Percentiles rank a stretch among this genome's conserved stretches.
Conservation (phyloP, 2,113 vertebrate species). For the Rhegmatorhina hoffmannsi region DNA sequence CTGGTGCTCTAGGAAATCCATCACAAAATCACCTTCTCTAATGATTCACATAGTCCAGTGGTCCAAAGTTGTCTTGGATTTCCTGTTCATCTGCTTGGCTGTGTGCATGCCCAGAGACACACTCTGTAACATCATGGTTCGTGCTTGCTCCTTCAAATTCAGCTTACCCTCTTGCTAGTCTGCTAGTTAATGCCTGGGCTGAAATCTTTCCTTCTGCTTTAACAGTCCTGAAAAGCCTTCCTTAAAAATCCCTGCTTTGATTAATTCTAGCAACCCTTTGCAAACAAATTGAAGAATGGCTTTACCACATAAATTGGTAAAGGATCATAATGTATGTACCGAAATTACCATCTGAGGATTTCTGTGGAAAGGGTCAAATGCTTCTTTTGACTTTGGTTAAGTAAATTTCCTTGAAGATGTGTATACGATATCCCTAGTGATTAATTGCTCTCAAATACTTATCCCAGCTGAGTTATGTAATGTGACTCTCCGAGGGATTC, state of each 20-base stretch:
- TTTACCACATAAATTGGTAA: not conserved
- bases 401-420: not conserved
- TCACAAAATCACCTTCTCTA: not conserved
- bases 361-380: not conserved
- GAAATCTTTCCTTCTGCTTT: not conserved
- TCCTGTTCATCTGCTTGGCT: not conserved
- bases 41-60: not conserved
- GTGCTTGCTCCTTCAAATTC: not conserved
- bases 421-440: not conserved
- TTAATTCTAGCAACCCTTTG: not conserved
- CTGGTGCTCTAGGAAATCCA: not conserved
- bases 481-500: not conserved
- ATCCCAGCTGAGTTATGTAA: constrained; percentile 10
- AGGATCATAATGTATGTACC: not conserved
- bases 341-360: not conserved
- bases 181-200: not conserved
- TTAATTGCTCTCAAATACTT: constrained; percentile 37
- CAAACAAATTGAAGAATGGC: not conserved
- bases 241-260: not conserved
- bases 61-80: not conserved
- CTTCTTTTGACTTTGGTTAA: not conserved
- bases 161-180: not conserved
- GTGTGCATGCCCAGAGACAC: fast-evolving
- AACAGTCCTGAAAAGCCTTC: not conserved
- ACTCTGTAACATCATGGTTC: not conserved